Evolutionary conservation across 2,113 vertebrate species (phyloP).

Genomic region (Hemicordylus capensis): DNA sequence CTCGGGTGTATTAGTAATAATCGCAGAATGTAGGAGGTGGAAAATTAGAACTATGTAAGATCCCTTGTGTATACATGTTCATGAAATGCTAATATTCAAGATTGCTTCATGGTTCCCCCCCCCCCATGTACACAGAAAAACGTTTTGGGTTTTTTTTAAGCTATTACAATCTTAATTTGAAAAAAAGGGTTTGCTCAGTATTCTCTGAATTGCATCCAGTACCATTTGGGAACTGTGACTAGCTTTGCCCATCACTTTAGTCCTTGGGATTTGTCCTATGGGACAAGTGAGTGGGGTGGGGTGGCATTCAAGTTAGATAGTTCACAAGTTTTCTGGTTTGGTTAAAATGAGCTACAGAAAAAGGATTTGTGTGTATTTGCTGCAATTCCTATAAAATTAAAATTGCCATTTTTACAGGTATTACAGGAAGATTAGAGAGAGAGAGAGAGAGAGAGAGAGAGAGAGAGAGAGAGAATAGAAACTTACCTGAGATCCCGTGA

Average conservation of each 20-base stretch:
- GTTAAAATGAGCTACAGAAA: neutral
- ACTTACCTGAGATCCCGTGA: neutral
- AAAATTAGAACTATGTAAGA: neutral
- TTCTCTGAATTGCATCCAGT: neutral
- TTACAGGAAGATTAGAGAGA: neutral
- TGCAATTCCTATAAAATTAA: neutral
- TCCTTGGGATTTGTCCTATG: neutral
- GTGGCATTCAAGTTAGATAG: neutral
- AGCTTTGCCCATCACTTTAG: neutral
- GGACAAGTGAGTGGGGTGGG: neutral
- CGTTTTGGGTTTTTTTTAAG: neutral
- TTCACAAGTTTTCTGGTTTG: neutral
- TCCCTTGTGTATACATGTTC: neutral
- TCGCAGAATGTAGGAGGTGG: neutral
- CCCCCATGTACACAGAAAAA: too few species aligned
- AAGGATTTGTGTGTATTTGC: neutral
- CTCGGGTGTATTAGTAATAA: neutral
- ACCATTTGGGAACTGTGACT: neutral
- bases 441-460: slow-evolving; percentile 14
- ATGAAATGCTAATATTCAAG: neutral
- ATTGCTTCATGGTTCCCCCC: neutral
- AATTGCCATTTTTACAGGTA: neutral
- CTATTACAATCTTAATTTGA: neutral
- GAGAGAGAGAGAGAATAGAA: slow-evolving; percentile 23
- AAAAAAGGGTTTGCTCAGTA: neutral